Evolutionary conservation across 2,888 invertebrate species (phyloP).

Genomic region (Geophilus truncorum): DNA sequence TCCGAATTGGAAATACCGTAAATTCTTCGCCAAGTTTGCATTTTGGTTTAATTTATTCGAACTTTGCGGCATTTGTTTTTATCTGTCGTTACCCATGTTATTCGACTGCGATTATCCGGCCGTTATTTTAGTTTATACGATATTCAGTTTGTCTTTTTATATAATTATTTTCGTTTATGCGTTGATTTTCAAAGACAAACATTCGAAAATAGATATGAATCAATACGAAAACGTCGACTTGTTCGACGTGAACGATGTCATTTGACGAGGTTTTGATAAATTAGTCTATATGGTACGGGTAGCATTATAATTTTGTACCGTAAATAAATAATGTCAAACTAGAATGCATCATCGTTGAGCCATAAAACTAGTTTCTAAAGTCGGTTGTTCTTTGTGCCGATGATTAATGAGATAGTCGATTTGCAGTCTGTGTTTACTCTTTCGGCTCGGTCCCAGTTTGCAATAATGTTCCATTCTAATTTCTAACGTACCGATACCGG

Average conservation of each 20-base stretch:
- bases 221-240: neutral
- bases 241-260: neutral
- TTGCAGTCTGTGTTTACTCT: too few relatives aligned
- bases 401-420: too few relatives aligned
- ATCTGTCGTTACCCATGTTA: neutral
- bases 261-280: neutral
- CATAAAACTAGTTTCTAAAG: too few relatives aligned
- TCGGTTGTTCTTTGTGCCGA: too few relatives aligned
- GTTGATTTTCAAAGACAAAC: neutral
- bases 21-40: neutral
- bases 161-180: neutral
- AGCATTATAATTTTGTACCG: too few relatives aligned
- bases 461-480: too few relatives aligned
- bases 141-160: neutral
- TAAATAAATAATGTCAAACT: too few relatives aligned
- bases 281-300: too few relatives aligned
- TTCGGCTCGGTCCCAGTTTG: too few relatives aligned
- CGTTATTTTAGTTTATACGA: neutral
- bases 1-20: neutral
- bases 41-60: neutral
- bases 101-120: neutral
- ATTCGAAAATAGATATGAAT: neutral
- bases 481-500: too few relatives aligned
- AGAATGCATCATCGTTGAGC: too few relatives aligned
- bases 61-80: neutral